Conservation (phyloP, 2,888 invertebrate species). For the Drosophila longiperda region DNA sequence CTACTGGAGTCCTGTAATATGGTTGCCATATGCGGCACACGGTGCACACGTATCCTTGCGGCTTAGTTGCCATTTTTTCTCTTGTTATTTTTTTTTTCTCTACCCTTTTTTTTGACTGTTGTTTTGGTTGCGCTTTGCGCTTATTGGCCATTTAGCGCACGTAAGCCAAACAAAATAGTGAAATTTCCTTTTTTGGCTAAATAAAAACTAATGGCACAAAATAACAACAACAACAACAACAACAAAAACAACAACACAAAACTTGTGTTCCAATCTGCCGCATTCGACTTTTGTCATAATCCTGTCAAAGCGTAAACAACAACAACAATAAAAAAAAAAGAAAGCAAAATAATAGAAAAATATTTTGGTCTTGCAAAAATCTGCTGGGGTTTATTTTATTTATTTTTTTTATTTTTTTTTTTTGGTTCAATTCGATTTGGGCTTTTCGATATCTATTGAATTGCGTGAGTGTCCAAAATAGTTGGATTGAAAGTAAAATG, state of each 20-base stretch:
- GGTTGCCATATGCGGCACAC: slow-evolving; percentile 59
- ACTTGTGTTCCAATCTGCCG: slow-evolving; percentile 50
- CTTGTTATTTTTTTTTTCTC: slow-evolving; percentile 22
- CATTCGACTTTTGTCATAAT: slow-evolving; percentile 68
- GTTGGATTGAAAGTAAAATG: neutral
- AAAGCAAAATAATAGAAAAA: neutral
- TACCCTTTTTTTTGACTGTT: neutral
- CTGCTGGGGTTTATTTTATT: neutral
- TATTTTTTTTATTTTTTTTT: neutral
- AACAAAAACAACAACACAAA: slow-evolving; percentile 6
- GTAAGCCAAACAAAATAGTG: slow-evolving; percentile 74
- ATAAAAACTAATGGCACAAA: slow-evolving; percentile 78
- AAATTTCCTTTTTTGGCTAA: slow-evolving; percentile 45
- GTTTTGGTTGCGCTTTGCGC: slow-evolving; percentile 40
- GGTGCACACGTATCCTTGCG: slow-evolving; percentile 45
- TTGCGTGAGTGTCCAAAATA: slow-evolving; percentile 27
- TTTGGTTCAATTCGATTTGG: slow-evolving; percentile 36
- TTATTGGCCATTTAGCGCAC: slow-evolving; percentile 81
- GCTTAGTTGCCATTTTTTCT: slow-evolving; percentile 63
- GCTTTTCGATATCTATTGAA: slow-evolving; percentile 11
- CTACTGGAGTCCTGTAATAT: slow-evolving; percentile 62
- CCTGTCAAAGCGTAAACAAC: slow-evolving; percentile 82
- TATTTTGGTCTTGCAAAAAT: slow-evolving; percentile 42
- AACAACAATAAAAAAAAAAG: slow-evolving; percentile 29
- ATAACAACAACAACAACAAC: slow-evolving; percentile 24